Conservation (phyloP, 2,888 invertebrate genomes). For the Scaptomyza caliginosa region DNA sequence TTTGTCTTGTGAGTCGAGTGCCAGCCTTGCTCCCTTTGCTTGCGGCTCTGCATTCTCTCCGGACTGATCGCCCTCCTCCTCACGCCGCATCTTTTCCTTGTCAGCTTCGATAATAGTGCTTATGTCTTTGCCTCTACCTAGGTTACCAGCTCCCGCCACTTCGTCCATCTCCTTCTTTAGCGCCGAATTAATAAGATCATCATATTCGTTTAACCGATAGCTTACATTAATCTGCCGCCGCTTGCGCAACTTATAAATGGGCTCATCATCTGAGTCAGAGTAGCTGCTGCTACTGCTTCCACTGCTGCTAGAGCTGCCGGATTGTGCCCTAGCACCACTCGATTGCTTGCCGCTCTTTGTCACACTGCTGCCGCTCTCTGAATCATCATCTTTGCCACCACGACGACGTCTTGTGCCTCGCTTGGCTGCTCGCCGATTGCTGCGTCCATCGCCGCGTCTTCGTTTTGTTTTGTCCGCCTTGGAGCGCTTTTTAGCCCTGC, state of each 20-base stretch:
- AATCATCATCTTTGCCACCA: conserved; percentile 63
- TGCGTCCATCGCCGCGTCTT: conserved; percentile 77
- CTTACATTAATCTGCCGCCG: conserved; percentile 92
- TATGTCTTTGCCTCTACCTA: conserved; percentile 95
- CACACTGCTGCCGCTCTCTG: conserved; percentile 61
- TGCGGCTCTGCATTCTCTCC: conserved; percentile 62
- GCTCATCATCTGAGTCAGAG: conserved; percentile 87
- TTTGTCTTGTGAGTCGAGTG: conserved; percentile 14
- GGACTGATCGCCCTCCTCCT: conserved; percentile 60
- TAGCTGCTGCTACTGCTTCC: conserved; percentile 56
- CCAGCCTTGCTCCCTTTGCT: conserved; percentile 14
- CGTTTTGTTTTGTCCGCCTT: conserved; percentile 78
- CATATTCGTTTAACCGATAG: conserved; percentile 96
- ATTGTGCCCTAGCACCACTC: conserved; percentile 45
- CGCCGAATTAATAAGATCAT: conserved; percentile 97
- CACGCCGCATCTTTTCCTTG: conserved; percentile 86
- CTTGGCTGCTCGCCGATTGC: conserved; percentile 67
- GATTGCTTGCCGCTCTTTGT: conserved; percentile 68
- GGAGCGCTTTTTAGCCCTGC: conserved; percentile 45
- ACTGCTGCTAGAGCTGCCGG: conserved; percentile 56
- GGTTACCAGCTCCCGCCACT: conserved; percentile 91
- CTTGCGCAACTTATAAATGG: conserved; percentile 93
- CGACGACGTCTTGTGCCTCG: conserved; percentile 71
- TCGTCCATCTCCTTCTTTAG: conserved; percentile 90
- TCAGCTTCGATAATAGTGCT: conserved; percentile 93